A percentile compares a stretch with the other conserved stretches of the same genome.
Conservation (phyloP, 2,113 vertebrate species). For the Mus spicilegus region DNA sequence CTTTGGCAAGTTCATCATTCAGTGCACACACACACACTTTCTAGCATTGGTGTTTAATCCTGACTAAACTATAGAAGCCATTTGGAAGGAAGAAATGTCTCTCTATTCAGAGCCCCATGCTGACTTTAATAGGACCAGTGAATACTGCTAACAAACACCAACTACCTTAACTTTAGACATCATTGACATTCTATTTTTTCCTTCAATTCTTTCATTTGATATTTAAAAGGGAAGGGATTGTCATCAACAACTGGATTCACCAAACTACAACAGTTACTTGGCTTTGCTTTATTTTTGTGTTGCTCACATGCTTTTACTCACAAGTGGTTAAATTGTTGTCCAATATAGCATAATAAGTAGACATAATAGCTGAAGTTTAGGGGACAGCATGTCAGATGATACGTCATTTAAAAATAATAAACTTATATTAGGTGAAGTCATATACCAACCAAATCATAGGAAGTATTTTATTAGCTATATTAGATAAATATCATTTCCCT, state of each 20-base stretch:
- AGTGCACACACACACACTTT: conserved; percentile 8
- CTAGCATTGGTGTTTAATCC: conserved; percentile 65
- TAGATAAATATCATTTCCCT: conserved; percentile 16
- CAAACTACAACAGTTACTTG: conserved; percentile 28
- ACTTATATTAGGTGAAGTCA: background rate
- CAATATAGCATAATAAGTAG: background rate
- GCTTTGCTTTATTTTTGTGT: conserved; percentile 26
- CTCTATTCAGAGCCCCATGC: conserved; percentile 50
- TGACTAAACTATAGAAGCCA: conserved; percentile 67
- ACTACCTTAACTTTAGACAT: conserved; percentile 66
- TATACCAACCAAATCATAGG: background rate
- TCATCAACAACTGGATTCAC: background rate
- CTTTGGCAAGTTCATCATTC: background rate
- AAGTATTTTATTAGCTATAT: conserved; percentile 29
- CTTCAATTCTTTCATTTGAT: background rate
- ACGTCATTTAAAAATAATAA: background rate
- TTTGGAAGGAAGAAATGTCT: conserved; percentile 68
- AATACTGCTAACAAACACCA: conserved; percentile 69
- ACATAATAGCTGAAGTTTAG: background rate
- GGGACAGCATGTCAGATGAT: background rate
- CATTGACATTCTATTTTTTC: conserved; percentile 43
- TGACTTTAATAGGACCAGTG: conserved; percentile 72
- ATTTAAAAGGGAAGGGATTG: background rate
- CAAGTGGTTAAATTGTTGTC: background rate
- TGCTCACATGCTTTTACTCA: background rate